Evolutionary conservation across 2,888 invertebrate genomes (phyloP), one percentile per base, ranked within the genome.

Genomic region (Eupithecia centaureata): DNA sequence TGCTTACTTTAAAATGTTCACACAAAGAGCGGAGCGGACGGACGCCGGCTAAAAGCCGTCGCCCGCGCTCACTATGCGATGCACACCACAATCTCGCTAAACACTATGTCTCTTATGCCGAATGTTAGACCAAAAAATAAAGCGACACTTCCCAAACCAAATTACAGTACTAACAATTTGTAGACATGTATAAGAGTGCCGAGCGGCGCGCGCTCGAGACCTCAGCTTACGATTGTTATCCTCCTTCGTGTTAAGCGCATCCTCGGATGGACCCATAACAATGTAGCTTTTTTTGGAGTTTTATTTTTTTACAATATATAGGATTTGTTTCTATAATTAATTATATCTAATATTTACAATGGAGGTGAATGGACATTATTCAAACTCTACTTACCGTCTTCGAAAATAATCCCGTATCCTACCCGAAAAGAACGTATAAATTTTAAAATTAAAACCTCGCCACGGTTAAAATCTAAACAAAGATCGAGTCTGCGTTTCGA

Each of bases 311-410:
- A 93, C 92, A 93, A 93, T 93, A 93, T 93, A 93, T 92, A 92
- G 91, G 91, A 92, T 93, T 91, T 90, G 84, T 91, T 88, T 88
- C 92, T 93, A 92, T 91, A 90, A 89, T 93, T 92, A 93, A 91
- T 93, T 93, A 93, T 84, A 91, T 86, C 93, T 93, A 93, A 88
- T 93, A 93, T 93, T 93, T 93, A 93, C 93, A 93, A 92, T 90
- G 91, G 91, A 93, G 92, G 92, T 91, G 92, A 92, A 91, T 85
- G 91, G 91, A 92, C 91, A 91, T 83, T 89, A 89, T 89, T 89
- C 86, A 86, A 88, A 89, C 87, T 87, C 92, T 91, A 92, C 89
- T 87, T 87, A 87, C 87, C 87, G 89, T 87, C 84, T 87, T 89
- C 73, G 76, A 79, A 80, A 79, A 71, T 86, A 89, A 83, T 86